Conservation (phyloP, 2,113 vertebrate genomes). For the Ardeotis arabs region DNA sequence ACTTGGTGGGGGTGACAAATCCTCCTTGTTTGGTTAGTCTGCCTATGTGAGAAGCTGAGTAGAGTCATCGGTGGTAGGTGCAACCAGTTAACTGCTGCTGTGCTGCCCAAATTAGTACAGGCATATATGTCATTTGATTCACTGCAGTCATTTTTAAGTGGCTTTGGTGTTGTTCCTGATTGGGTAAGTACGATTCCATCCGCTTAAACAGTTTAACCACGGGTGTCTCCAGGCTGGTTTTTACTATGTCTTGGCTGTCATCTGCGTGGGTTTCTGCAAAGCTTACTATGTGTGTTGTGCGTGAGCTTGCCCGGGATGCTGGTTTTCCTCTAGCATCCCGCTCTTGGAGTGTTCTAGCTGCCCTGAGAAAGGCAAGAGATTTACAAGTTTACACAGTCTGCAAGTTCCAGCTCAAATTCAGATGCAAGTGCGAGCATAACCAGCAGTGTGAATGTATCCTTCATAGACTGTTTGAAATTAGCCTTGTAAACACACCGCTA, state of each 20-base stretch:
- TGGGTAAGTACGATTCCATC: neutral
- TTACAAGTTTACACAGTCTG: neutral
- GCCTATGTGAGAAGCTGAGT: fast-evolving
- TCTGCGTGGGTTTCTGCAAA: neutral
- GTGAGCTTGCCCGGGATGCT: fast-evolving
- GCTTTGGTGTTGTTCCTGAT: neutral
- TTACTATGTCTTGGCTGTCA: neutral
- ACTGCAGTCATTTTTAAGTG: neutral
- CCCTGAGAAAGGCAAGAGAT: neutral
- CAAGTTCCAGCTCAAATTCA: neutral
- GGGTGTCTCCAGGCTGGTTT: neutral
- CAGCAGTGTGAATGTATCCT: neutral
- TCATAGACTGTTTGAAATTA: neutral
- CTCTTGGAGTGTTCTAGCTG: neutral
- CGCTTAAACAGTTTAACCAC: neutral
- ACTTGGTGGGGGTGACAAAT: neutral
- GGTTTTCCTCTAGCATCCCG: neutral
- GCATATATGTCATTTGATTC: neutral
- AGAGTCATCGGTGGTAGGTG: neutral
- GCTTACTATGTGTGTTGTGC: too few species aligned
- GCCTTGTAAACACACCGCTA: fast-evolving
- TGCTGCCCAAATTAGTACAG: neutral
- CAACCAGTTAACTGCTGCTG: neutral
- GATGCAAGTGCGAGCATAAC: fast-evolving
- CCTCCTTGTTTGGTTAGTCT: neutral